These are phyloP conservation scores for Chascanopsetta lugubris DNA, from an alignment of 2,113 vertebrate genomes.

Conservation along the genomic window DNA sequence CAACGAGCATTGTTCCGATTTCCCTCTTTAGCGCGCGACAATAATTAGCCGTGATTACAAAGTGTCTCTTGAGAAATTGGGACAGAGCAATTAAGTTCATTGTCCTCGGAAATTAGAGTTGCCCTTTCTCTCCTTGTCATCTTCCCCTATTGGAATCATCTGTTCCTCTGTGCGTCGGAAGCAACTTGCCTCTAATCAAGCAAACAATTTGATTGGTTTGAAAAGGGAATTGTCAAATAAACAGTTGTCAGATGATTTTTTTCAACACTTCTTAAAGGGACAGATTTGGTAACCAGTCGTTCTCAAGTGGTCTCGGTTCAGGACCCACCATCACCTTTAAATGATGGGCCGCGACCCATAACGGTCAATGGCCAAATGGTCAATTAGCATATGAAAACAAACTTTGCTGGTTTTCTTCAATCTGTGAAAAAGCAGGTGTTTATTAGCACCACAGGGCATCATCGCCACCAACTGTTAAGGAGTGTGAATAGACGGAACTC, in stretches of 20 bases:
- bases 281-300: too few relatives aligned
- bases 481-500: too few relatives aligned
- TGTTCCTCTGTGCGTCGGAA: conserved; percentile 41
- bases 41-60: conserved; percentile 77
- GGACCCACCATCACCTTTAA: too few relatives aligned
- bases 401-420: too few relatives aligned
- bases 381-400: conserved; percentile 25
- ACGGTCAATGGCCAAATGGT: too few relatives aligned
- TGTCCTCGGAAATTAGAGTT: conserved; percentile 71
- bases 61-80: conserved; percentile 79
- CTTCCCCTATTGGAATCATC: conserved; percentile 50
- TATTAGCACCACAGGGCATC: too few relatives aligned
- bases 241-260: conserved; percentile 60
- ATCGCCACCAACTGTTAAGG: too few relatives aligned
- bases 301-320: too few relatives aligned
- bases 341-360: too few relatives aligned
- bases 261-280: too few relatives aligned
- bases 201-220: conserved; percentile 64
- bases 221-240: conserved; percentile 59
- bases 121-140: conserved; percentile 56
- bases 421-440: too few relatives aligned
- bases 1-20: conserved; percentile 44
- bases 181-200: conserved; percentile 62
- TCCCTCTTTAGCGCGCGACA: conserved; percentile 63
- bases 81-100: conserved; percentile 73